Evolutionary conservation across 2,113 vertebrate species (phyloP).

Genomic region (Pterocles gutturalis): DNA sequence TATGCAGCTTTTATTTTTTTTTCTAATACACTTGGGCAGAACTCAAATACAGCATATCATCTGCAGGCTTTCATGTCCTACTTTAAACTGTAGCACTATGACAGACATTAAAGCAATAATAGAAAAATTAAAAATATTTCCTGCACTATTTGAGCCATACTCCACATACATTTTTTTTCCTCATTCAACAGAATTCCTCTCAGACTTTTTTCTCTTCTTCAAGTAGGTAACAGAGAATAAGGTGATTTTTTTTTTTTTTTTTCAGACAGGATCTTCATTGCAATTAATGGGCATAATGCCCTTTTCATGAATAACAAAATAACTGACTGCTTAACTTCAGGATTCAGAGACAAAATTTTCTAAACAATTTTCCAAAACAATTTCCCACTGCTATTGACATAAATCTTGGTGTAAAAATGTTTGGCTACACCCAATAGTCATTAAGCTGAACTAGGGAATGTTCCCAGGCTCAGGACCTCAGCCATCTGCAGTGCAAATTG

Average conservation of each 20-base stretch:
- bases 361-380: background rate
- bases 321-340: background rate
- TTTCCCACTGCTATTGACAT: background rate
- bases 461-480: background rate
- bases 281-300: background rate
- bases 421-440: background rate
- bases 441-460: background rate
- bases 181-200: background rate
- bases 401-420: background rate
- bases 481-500: background rate
- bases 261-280: background rate
- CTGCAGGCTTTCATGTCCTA: background rate
- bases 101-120: background rate
- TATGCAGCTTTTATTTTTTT: background rate
- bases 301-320: background rate
- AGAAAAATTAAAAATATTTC: background rate
- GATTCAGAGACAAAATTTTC: background rate
- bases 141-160: background rate
- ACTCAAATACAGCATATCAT: background rate
- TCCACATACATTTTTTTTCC: rapidly evolving
- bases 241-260: background rate
- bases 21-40: background rate
- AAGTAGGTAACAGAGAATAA: background rate
- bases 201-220: background rate
- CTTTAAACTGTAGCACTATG: background rate